A percentile compares a stretch with the other conserved stretches of the same genome.
Evolutionary conservation across 2,888 invertebrate genomes (phyloP).

Genomic region (Volucella inanis): DNA sequence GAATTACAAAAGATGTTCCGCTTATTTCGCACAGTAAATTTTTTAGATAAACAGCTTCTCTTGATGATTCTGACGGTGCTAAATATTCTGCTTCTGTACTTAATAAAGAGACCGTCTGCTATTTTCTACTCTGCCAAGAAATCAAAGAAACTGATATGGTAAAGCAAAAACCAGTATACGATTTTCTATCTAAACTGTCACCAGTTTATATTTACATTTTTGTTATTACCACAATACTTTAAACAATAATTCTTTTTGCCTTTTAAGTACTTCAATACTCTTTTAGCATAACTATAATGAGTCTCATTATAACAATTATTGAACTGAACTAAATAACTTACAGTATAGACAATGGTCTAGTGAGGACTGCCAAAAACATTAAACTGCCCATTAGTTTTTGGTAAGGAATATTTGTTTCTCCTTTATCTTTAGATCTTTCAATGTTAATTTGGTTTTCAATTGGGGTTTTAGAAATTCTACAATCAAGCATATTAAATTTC

Average conservation of each 20-base stretch:
- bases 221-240: background rate
- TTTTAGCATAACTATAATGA: conserved; percentile 23
- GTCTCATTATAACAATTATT: background rate
- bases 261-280: conserved; percentile 11
- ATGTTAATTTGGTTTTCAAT: conserved; percentile 21
- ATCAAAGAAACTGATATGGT: conserved; percentile 5
- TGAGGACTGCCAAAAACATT: background rate
- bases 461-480: conserved; percentile 24
- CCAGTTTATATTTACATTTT: conserved; percentile 1
- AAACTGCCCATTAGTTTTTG: background rate
- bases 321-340: conserved; percentile 5
- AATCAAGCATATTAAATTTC: conserved; percentile 29
- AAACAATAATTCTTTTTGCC: conserved; percentile 7
- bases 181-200: conserved; percentile 9
- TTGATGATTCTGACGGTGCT: conserved; percentile 30
- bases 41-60: conserved; percentile 39
- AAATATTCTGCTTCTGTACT: conserved; percentile 51
- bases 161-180: conserved; percentile 35
- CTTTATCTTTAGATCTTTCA: conserved; percentile 15
- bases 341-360: background rate
- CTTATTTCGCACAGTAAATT: background rate
- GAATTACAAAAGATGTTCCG: background rate
- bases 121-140: conserved; percentile 23
- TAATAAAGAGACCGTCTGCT: background rate
- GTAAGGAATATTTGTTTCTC: background rate